Percentiles rank a stretch among this genome's conserved stretches.
Conservation (phyloP, 2,113 vertebrate species). For the Recurvirostra avosetta region DNA sequence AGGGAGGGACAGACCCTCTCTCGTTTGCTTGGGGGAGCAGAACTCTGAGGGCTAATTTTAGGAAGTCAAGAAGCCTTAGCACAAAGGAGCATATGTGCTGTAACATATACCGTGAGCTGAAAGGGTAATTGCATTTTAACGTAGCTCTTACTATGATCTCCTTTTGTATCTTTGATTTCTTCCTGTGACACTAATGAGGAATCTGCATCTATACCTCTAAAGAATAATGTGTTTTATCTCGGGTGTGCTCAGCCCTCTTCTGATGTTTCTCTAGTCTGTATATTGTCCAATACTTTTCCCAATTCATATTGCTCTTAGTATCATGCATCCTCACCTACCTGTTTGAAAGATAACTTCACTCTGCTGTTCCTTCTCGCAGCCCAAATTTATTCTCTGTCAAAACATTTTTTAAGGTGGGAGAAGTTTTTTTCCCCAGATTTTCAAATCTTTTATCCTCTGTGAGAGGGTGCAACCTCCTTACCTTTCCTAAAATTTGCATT, state of each 20-base stretch:
- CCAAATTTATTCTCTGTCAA: not conserved
- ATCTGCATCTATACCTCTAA: not conserved
- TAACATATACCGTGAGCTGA: not conserved
- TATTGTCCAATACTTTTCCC: not conserved
- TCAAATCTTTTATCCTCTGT: not conserved
- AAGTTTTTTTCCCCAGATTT: not conserved
- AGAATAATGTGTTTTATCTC: not conserved
- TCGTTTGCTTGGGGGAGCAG: not conserved
- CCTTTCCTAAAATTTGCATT: not conserved
- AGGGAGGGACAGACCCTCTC: not conserved
- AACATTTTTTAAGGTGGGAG: not conserved
- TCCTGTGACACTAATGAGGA: not conserved
- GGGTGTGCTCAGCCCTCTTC: not conserved
- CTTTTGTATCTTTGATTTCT: conserved; percentile 14
- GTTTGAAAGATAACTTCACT: not conserved
- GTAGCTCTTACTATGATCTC: not conserved
- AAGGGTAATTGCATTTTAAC: not conserved
- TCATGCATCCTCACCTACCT: not conserved
- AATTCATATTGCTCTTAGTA: not conserved
- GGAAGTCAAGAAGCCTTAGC: not conserved
- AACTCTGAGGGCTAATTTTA: not conserved
- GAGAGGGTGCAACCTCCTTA: not conserved
- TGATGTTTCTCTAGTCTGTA: not conserved
- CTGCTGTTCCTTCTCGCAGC: not conserved
- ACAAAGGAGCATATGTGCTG: not conserved